Percentiles rank a stretch among this genome's conserved stretches.
These are phyloP conservation scores for Zaprionus bogoriensis DNA, from an alignment of 2,888 invertebrate species.

Conservation along the genomic window DNA sequence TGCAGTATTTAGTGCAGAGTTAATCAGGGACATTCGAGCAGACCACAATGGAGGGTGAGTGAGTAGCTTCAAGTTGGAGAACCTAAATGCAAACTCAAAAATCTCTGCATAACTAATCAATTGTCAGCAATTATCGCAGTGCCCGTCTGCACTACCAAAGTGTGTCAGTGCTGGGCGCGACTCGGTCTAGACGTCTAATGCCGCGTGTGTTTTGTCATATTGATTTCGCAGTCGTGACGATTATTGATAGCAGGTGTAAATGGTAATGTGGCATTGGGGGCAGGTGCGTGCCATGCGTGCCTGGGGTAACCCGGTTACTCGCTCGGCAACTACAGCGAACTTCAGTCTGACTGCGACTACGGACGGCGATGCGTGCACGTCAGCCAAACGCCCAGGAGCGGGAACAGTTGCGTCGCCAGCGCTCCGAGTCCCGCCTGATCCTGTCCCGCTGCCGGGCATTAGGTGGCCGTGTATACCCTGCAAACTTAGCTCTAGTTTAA, in stretches of 20 bases:
- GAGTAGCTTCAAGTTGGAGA: too few relatives aligned
- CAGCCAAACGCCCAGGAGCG: slow-evolving; percentile 67
- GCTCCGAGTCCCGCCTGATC: slow-evolving; percentile 71
- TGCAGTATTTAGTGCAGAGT: too few relatives aligned
- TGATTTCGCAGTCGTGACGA: slow-evolving; percentile 63
- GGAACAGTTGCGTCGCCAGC: slow-evolving; percentile 61
- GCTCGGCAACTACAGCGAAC: slow-evolving; percentile 14
- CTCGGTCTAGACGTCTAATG: slow-evolving; percentile 49
- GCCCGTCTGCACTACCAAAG: slow-evolving; percentile 24
- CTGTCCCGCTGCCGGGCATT: slow-evolving; percentile 51
- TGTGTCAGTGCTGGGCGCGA: slow-evolving; percentile 46
- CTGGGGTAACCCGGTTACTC: slow-evolving; percentile 8
- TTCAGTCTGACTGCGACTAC: slow-evolving; percentile 40
- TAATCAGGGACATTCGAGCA: too few relatives aligned
- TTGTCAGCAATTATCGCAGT: slow-evolving; percentile 19
- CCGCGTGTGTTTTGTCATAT: slow-evolving; percentile 51
- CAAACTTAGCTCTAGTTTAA: background rate
- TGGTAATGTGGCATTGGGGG: slow-evolving; percentile 37
- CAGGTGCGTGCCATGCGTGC: slow-evolving; percentile 57
- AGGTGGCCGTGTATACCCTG: slow-evolving; percentile 38
- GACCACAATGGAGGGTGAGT: background rate
- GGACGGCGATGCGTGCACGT: slow-evolving; percentile 65
- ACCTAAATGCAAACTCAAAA: background rate
- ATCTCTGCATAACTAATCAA: slow-evolving; percentile 22
- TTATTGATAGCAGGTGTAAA: slow-evolving; percentile 52